phyloP scores from a whole-genome alignment of 2,888 invertebrate species.

The Rhimphoctona megacephalus region DNA sequence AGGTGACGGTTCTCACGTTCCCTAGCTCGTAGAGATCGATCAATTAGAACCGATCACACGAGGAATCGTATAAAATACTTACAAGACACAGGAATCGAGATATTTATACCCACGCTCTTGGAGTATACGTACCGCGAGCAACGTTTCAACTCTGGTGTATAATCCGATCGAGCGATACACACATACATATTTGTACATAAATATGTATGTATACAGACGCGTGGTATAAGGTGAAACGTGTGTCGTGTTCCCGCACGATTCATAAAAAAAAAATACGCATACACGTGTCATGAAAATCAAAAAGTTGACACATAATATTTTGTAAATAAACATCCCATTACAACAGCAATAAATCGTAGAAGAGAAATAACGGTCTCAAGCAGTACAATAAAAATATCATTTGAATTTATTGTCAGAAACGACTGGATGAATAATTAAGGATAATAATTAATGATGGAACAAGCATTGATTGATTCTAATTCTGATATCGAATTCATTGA shows the following conservation, averaged over 20 bases:
- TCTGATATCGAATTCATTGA: no score
- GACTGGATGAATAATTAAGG: neutral
- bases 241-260: slow-evolving; percentile 23
- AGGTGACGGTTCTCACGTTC: slow-evolving; percentile 69
- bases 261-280: neutral
- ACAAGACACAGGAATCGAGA: slow-evolving; percentile 42
- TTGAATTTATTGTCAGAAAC: neutral
- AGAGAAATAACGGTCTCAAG: neutral
- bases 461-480: no score
- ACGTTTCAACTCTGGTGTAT: slow-evolving; percentile 40
- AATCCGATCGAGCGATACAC: slow-evolving; percentile 41
- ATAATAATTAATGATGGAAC: neutral
- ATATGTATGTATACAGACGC: neutral
- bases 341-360: neutral
- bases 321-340: neutral
- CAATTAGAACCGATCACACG: slow-evolving; percentile 69
- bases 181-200: neutral
- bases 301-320: neutral
- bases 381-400: neutral
- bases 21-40: slow-evolving; percentile 62
- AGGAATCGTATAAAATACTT: slow-evolving; percentile 58
- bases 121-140: neutral
- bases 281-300: slow-evolving; percentile 38
- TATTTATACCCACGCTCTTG: slow-evolving; percentile 43
- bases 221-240: slow-evolving; percentile 4